Percentiles rank a stretch among this genome's conserved stretches.
Conservation (phyloP, 2,888 invertebrate genomes). For the Nomada goodeniana region DNA sequence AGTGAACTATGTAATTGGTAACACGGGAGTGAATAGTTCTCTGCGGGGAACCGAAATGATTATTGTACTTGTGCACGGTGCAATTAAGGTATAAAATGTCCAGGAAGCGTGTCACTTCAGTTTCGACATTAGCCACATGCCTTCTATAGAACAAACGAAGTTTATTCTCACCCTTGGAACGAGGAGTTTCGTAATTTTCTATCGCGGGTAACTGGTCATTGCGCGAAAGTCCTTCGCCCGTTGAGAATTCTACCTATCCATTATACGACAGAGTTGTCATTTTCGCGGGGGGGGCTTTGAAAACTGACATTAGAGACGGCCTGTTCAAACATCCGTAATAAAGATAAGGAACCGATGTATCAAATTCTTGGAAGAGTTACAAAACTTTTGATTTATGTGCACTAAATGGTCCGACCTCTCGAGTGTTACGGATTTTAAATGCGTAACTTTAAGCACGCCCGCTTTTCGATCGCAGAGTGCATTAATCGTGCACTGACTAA, state of each 20-base stretch:
- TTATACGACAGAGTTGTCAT: slow-evolving; percentile 32
- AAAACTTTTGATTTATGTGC: no score
- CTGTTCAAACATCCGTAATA: neutral
- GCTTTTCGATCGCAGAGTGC: neutral
- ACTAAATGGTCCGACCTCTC: no score
- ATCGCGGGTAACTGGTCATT: slow-evolving; percentile 46
- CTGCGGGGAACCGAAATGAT: neutral
- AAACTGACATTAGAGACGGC: neutral
- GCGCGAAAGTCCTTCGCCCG: slow-evolving; percentile 54
- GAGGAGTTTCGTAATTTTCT: slow-evolving; percentile 56
- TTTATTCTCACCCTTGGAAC: slow-evolving; percentile 63
- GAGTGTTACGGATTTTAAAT: no score
- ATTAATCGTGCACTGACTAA: slow-evolving; percentile 1
- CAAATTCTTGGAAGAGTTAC: no score
- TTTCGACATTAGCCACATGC: slow-evolving; percentile 10
- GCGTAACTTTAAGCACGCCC: neutral
- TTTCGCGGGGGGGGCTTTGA: slow-evolving; percentile 6
- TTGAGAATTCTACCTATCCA: slow-evolving; percentile 48
- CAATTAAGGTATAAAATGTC: neutral
- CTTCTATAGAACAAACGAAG: slow-evolving; percentile 33
- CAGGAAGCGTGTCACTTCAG: slow-evolving; percentile 1
- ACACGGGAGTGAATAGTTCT: no score
- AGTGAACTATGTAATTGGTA: no score
- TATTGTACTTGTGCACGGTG: neutral
- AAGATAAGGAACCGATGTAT: neutral